Evolutionary conservation across 2,797 vertebrate species (phyloP).

Genomic region (Cichlasoma orientale): DNA sequence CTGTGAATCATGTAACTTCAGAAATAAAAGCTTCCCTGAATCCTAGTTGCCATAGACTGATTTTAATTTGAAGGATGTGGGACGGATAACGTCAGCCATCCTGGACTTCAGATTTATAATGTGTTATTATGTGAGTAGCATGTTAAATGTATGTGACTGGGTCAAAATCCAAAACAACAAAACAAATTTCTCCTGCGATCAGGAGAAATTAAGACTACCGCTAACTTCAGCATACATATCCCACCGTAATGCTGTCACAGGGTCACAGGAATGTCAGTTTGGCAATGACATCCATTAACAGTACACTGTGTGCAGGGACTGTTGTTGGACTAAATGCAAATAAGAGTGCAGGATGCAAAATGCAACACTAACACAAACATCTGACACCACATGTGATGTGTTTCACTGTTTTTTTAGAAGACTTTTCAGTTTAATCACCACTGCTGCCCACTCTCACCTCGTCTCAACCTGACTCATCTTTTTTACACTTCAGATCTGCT

Average conservation of each 20-base stretch:
- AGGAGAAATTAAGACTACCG: neutral
- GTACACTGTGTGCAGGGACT: neutral
- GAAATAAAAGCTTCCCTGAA: neutral
- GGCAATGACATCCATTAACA: neutral
- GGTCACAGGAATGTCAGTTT: neutral
- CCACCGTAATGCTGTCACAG: neutral
- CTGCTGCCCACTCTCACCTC: constrained; percentile 16
- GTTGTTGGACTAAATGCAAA: neutral
- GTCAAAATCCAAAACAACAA: neutral
- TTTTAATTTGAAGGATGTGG: too few species aligned
- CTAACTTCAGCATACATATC: neutral
- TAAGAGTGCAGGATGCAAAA: neutral
- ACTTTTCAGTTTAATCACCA: neutral
- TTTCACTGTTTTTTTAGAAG: neutral
- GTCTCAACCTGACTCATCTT: constrained; percentile 40
- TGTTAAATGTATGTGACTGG: neutral
- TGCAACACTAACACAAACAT: neutral
- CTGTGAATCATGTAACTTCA: neutral
- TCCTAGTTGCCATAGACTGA: neutral
- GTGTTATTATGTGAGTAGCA: neutral
- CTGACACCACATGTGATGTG: neutral
- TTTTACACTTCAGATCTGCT: constrained; percentile 31
- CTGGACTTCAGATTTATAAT: neutral
- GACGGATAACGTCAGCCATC: too few species aligned
- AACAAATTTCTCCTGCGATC: neutral